phyloP scores from a whole-genome alignment of 2,113 vertebrate species.

The Pedetes capensis region DNA sequence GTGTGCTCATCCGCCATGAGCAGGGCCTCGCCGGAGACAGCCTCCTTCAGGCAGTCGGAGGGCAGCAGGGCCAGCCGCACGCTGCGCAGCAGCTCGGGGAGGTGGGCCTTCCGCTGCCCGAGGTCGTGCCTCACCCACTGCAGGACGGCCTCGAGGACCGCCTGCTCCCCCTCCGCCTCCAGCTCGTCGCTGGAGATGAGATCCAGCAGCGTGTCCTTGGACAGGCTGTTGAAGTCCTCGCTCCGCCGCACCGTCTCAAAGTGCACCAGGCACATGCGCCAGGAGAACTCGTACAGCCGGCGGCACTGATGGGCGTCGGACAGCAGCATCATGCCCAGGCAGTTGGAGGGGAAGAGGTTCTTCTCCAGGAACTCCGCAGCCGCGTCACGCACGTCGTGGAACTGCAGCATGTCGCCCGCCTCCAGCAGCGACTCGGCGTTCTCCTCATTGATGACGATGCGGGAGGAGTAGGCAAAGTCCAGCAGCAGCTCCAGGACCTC shows the following conservation, averaged over 20 bases:
- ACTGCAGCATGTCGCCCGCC: slow-evolving; percentile 96
- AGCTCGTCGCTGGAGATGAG: slow-evolving; percentile 95
- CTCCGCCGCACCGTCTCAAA: slow-evolving; percentile 91
- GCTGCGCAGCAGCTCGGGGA: slow-evolving; percentile 90
- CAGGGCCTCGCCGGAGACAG: slow-evolving; percentile 90
- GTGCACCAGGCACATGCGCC: slow-evolving; percentile 95
- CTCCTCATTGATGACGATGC: slow-evolving; percentile 94
- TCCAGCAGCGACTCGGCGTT: slow-evolving; percentile 95
- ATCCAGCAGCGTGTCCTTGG: slow-evolving; percentile 92
- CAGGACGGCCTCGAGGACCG: slow-evolving; percentile 91
- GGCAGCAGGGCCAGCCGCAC: slow-evolving; percentile 94
- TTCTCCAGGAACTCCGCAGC: slow-evolving; percentile 95
- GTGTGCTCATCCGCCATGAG: slow-evolving; percentile 90
- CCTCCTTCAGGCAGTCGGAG: slow-evolving; percentile 90
- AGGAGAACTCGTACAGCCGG: slow-evolving; percentile 91
- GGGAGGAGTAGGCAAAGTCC: slow-evolving; percentile 96
- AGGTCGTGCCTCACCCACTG: slow-evolving; percentile 92
- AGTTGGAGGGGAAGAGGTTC: slow-evolving; percentile 93
- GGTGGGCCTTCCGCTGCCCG: slow-evolving; percentile 85
- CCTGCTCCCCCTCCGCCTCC: slow-evolving; percentile 94
- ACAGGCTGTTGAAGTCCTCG: slow-evolving; percentile 92
- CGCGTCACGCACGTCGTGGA: slow-evolving; percentile 93
- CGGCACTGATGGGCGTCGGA: slow-evolving; percentile 96
- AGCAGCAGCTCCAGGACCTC: slow-evolving; percentile 95
- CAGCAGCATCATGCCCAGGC: slow-evolving; percentile 95